Evolutionary conservation across 2,113 vertebrate genomes (phyloP).

Genomic region (Motacilla tschutschensis): DNA sequence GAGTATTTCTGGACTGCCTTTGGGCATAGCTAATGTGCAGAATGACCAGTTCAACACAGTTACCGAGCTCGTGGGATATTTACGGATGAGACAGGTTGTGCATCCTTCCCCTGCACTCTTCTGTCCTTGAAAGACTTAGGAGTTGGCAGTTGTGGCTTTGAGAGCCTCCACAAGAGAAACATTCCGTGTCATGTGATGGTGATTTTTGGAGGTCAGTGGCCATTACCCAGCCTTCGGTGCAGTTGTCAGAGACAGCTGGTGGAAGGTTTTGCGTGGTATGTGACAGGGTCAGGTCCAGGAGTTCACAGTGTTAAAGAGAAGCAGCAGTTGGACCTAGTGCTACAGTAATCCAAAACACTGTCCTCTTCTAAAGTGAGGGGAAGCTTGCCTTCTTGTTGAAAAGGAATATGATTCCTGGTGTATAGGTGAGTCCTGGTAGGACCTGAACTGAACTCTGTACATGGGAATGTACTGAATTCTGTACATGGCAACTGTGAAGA

Average conservation of each 20-base stretch:
- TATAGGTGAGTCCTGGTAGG: neutral
- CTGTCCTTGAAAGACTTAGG: neutral
- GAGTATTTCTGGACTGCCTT: neutral
- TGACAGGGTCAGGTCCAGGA: neutral
- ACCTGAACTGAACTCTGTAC: neutral
- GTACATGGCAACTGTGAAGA: neutral
- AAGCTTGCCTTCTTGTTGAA: neutral
- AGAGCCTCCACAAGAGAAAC: neutral
- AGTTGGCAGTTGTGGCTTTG: neutral
- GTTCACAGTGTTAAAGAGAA: neutral
- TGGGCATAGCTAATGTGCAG: neutral
- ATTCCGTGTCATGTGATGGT: neutral
- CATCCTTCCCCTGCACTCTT: neutral
- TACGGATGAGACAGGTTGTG: neutral
- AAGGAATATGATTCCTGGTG: neutral
- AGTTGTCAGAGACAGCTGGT: slow-evolving; percentile 1
- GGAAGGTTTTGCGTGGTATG: neutral
- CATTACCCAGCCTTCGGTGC: neutral
- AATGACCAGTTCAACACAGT: neutral
- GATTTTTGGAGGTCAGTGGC: neutral
- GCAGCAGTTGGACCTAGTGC: neutral
- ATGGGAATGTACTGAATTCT: neutral
- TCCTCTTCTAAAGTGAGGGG: neutral
- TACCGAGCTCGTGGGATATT: neutral
- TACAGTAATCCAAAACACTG: neutral